Base-by-base conservation (phyloP, 2,797 vertebrate genomes). In the Phalanger gymnotis region DNA sequence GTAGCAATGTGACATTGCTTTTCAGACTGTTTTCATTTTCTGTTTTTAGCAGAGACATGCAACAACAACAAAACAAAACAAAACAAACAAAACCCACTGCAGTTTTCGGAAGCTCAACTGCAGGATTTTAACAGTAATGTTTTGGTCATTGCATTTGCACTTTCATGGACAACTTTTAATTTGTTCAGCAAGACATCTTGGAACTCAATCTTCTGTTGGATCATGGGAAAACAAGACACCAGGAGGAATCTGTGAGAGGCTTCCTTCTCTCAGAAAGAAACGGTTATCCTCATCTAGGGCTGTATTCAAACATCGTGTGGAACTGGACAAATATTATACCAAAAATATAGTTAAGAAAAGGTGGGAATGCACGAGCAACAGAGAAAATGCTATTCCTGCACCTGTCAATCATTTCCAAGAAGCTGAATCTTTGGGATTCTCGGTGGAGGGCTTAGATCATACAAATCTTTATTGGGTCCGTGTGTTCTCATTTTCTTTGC, bases 1-100 rank as follows among this genome's bases (percentile, higher is more conserved):
- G 99, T 99, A 98, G 99, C 99, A 99, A 99, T 99, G 99, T 99
- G 99, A 99, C 99, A 99, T 99, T 99, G 99, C 99, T 99, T 99
- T 99, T 99, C 99, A 99, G 99, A 99, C 99, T 99, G 99, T 99
- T 99, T 99, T 99, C 99, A 99, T 99, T 99, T 99, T 99, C 99
- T 98, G 99, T 99, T 99, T 99, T 99, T 99, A 99, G 99, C 99
- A 99, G 98, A 99, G 99, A 99, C 99, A 99, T 99, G 99, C 99
- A 99, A 99, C 99, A 99, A 99, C 98, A 98, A 98, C 97, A 97
- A 95, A 89, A 93, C 61, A 93, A 66, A 66, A 96, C 91, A 92
- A 95, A 95, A 96, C 96, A 98, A 99, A 98, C 98, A 97, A 96
- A 97, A 98, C 98, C 98, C 98, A 98, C 99, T 99, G 99, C 99